Percentiles rank a stretch among this genome's conserved stretches.
Evolutionary conservation across 2,113 vertebrate species (phyloP).

Genomic region (Spheniscus mendiculus): DNA sequence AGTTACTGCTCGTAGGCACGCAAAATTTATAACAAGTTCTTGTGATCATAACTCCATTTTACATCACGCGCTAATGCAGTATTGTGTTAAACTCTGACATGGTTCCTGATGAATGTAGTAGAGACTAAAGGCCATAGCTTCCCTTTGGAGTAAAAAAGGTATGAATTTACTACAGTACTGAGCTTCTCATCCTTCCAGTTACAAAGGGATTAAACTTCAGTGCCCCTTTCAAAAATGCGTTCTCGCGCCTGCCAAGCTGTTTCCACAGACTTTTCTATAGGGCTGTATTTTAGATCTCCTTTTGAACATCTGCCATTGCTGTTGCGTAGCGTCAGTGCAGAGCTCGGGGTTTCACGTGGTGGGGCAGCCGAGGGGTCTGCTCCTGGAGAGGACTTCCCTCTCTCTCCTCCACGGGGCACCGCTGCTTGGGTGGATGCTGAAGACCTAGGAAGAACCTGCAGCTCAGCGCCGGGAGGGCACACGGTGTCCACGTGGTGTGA

Average conservation of each 20-base stretch:
- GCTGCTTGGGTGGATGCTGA: not conserved
- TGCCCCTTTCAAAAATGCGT: not conserved
- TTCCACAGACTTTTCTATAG: not conserved
- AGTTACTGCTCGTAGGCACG: not conserved
- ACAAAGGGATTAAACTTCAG: not conserved
- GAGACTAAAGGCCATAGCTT: not conserved
- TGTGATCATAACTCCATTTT: not conserved
- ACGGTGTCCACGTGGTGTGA: fast-evolving
- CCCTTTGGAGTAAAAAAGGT: not conserved
- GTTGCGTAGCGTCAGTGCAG: not conserved
- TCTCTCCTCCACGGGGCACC: not conserved
- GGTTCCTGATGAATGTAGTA: not conserved
- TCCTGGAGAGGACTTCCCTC: not conserved
- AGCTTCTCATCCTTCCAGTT: not conserved
- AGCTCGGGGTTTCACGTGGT: not conserved
- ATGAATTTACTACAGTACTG: not conserved
- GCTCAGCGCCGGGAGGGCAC: not conserved
- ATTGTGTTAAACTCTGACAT: not conserved
- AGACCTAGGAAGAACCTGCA: not conserved
- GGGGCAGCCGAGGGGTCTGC: not conserved
- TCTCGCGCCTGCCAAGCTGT: fast-evolving
- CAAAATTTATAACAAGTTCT: not conserved
- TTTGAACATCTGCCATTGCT: not conserved
- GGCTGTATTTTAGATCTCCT: not conserved
- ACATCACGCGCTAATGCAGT: not conserved